Base-by-base conservation (phyloP, 2,113 vertebrate species). In the Neolamprologus modestus region DNA sequence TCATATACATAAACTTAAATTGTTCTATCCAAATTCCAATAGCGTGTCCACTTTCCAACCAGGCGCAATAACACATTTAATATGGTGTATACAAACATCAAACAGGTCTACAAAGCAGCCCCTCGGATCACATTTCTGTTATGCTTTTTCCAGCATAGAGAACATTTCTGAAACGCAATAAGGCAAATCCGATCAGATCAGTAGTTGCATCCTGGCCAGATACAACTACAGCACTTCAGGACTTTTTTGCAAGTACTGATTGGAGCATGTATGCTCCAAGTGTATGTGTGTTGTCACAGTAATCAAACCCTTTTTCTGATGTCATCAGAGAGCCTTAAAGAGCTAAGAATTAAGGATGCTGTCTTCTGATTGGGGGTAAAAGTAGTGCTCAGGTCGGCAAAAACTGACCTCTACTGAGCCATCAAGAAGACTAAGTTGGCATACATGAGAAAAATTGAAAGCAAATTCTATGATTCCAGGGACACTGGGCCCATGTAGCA, bases 221-320 rank as follows among this genome's bases (percentile, higher is more conserved):
- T 73, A 45, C 21, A 76, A 76, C 21, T 7, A 40, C 68, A 73
- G 21, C 8, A 47, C 24, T 76, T 47, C 40, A 26, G 21, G 37
- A 26, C 8, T 45, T 26, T 73, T 73, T 17, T 73, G 21, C 2
- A 76, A 76, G 0, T 45, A 76, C 24, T 11, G 9, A 28, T 47
- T 11, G 40, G 0, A 0, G 24, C 24, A 17, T 76, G 16, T 28
- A 47, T 47, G 61, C 19, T 66, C 33, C 33, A 45, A 45, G 21
- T 73, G 66, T 24, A 26, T 73, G 66, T 42, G 66, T 73, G 66
- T 26, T 45, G 21, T 73, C 24, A 76, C 68, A 76, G 40, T 76
- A 0, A 76, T 47, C 40, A 76, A 76, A 76, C 24, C 40, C 40
- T 76, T 35, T 0, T 66, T 37, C 33, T 66, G 61, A 37, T 66